phyloP scores from a whole-genome alignment of 2,113 vertebrate genomes.

The Solea senegalensis region DNA sequence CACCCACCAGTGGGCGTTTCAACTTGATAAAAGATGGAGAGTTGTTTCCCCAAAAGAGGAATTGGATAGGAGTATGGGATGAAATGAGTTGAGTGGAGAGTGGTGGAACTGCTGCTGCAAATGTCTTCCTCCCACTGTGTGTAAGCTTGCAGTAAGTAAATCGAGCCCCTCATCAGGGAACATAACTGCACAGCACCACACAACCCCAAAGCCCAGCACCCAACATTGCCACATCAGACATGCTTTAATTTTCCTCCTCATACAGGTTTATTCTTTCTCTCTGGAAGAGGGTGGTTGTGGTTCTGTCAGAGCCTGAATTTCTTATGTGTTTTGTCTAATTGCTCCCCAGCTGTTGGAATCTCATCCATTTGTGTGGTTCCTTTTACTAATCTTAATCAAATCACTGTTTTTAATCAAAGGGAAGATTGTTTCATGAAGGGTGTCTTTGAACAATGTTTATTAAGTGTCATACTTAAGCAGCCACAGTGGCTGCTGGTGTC shows the following conservation, averaged over 20 bases:
- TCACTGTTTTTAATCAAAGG: conserved; percentile 13
- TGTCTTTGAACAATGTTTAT: conserved; percentile 13
- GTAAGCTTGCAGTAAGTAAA: conserved; percentile 80
- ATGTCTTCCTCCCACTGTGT: conserved; percentile 71
- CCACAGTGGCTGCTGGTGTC: conserved; percentile 30
- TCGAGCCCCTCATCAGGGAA: conserved; percentile 59
- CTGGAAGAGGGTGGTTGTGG: conserved; percentile 50
- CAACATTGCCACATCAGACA: conserved; percentile 70
- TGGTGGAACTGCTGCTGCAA: conserved; percentile 73
- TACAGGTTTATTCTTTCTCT: conserved; percentile 45
- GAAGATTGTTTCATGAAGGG: neutral
- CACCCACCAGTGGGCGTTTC: conserved; percentile 49
- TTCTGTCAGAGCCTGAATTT: conserved; percentile 27
- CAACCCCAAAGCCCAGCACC: conserved; percentile 59
- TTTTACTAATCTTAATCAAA: conserved; percentile 7
- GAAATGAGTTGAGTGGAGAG: conserved; percentile 73
- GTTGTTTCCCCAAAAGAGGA: conserved; percentile 63
- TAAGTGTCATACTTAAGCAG: neutral
- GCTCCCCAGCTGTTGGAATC: conserved; percentile 9
- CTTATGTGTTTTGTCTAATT: conserved; percentile 23
- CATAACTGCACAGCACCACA: conserved; percentile 74
- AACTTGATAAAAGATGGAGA: conserved; percentile 64
- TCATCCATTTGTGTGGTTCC: conserved; percentile 14
- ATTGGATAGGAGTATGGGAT: conserved; percentile 68
- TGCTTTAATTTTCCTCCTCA: conserved; percentile 15